Conservation (phyloP, 1,140 invertebrate genomes). For the Pygmarrhopalites habei region DNA sequence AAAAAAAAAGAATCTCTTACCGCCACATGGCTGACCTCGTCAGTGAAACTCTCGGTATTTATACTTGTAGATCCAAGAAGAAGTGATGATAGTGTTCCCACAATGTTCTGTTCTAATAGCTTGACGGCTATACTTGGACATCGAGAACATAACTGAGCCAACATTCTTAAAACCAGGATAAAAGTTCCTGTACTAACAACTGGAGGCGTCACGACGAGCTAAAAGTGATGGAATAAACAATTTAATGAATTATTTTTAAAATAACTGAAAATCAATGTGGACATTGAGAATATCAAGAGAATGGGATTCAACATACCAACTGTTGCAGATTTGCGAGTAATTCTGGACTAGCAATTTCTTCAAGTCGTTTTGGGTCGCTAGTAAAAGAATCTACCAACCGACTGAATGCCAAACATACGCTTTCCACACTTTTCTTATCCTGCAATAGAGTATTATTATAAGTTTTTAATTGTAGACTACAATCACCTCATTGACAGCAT, state of each 20-base stretch:
- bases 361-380: conserved; percentile 76
- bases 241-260: too few species aligned
- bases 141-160: conserved; percentile 88
- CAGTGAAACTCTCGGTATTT: conserved; percentile 39
- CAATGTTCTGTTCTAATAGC: conserved; percentile 88
- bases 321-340: conserved; percentile 88
- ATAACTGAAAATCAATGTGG: not conserved
- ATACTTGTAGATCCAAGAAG: conserved; percentile 72
- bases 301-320: conserved; percentile 53
- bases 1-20: conserved; percentile 4
- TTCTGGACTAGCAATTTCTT: conserved; percentile 90
- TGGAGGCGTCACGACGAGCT: conserved; percentile 85
- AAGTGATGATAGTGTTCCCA: conserved; percentile 84
- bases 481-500: too few species aligned
- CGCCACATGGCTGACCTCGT: conserved; percentile 31
- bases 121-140: conserved; percentile 87
- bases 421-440: conserved; percentile 97
- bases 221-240: conserved; percentile 10
- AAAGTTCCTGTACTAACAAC: conserved; percentile 89
- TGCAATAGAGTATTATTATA: too few species aligned
- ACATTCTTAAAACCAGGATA: conserved; percentile 89
- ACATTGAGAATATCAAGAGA: not conserved
- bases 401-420: conserved; percentile 91
- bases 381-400: conserved; percentile 95
- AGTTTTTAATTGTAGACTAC: too few species aligned